Evolutionary conservation across 2,113 vertebrate genomes (phyloP).

Genomic region (Falcunculus frontatus): DNA sequence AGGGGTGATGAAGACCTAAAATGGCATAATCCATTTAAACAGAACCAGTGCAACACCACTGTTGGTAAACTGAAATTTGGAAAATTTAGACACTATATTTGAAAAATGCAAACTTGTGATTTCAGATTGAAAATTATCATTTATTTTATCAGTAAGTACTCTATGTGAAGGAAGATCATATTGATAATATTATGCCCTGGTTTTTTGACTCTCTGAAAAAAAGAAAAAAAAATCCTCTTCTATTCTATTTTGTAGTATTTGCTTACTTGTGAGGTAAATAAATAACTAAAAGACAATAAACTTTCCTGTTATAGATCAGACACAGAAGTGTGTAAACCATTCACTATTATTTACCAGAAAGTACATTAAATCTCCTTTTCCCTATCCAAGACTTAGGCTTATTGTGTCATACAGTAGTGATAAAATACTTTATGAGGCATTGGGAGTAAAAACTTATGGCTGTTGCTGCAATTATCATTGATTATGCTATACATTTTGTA

Average conservation of each 20-base stretch:
- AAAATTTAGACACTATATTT: not conserved
- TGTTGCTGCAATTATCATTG: not conserved
- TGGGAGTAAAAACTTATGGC: not conserved
- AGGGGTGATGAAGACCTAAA: not conserved
- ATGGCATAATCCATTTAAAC: not conserved
- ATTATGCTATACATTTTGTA: not conserved
- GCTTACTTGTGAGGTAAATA: not conserved
- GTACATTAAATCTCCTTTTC: not conserved
- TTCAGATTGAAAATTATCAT: not conserved
- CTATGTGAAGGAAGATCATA: not conserved
- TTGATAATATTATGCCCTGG: rapidly evolving
- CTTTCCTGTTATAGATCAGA: not conserved
- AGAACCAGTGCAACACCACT: not conserved
- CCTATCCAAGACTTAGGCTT: not conserved
- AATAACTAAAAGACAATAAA: not conserved
- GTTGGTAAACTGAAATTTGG: not conserved
- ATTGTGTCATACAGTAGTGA: not conserved
- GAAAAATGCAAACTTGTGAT: not conserved
- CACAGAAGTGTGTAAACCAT: not conserved
- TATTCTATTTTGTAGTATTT: not conserved
- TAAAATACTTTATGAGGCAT: not conserved
- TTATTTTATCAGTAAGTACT: not conserved
- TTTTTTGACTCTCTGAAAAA: not conserved
- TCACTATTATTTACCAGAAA: not conserved
- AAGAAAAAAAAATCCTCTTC: not conserved